Conservation (phyloP, 1,140 invertebrate species). For the Oryzaephilus surinamensis region DNA sequence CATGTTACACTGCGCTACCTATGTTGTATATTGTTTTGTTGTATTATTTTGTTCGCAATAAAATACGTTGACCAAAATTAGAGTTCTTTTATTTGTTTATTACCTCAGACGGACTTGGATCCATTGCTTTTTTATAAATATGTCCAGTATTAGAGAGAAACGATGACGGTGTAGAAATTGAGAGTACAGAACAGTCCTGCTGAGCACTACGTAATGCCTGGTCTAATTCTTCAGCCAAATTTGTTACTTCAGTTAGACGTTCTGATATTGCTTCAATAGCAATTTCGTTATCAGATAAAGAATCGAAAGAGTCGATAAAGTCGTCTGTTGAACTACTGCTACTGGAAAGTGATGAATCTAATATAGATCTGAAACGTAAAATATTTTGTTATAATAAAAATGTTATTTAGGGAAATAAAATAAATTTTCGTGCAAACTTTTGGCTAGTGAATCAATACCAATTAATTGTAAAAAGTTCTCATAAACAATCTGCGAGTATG, state of each 20-base stretch:
- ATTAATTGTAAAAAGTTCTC: too few relatives aligned
- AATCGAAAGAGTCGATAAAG: slow-evolving; percentile 12
- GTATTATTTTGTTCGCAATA: slow-evolving; percentile 19
- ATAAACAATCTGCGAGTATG: too few relatives aligned
- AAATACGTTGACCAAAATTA: slow-evolving; percentile 16
- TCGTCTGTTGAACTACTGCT: background rate
- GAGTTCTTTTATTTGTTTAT: background rate
- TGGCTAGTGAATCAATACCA: too few relatives aligned
- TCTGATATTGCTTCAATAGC: slow-evolving; percentile 55
- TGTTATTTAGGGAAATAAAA: too few relatives aligned
- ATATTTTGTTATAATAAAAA: too few relatives aligned
- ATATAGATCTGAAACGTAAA: too few relatives aligned
- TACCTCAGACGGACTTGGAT: background rate
- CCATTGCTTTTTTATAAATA: too few relatives aligned
- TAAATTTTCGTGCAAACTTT: too few relatives aligned
- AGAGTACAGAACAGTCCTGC: slow-evolving; percentile 28
- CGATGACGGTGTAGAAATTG: slow-evolving; percentile 19
- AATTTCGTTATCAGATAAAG: slow-evolving; percentile 46
- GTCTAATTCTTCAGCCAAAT: slow-evolving; percentile 54
- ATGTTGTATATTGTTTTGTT: slow-evolving; percentile 18
- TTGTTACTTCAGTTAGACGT: slow-evolving; percentile 51
- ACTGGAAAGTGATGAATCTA: too few relatives aligned
- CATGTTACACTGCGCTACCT: slow-evolving; percentile 8
- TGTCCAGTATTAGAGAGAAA: slow-evolving; percentile 1
- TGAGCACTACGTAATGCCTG: slow-evolving; percentile 43